Evolutionary conservation across 2,113 vertebrate genomes (phyloP), one percentile per base, ranked within the genome.

Genomic region (Copsychus sechellarum): DNA sequence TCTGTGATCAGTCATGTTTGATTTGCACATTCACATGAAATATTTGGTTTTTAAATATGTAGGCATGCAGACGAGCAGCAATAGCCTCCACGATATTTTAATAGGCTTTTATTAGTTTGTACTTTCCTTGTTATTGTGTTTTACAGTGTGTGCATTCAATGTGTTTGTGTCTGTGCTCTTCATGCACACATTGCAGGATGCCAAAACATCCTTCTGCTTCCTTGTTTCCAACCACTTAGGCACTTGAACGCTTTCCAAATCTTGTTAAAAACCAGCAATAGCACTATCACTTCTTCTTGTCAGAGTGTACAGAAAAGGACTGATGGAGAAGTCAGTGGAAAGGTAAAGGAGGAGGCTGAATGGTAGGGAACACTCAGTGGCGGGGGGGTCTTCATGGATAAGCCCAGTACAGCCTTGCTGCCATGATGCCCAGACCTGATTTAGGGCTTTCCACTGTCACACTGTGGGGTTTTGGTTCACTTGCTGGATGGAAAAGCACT

Each of bases 41-140:
- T 96, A 91, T 79, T 80, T 96, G 76, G 28, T 92, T 67, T 81
- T 94, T 78, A 96, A 93, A 76, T 67, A 79, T 3, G 3, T 17
- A 71, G 85, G 58, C 73, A 43, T 12, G 77, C 54, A 51, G 17
- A 5, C 25, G 4, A 95, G 88, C 48, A 92, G 24, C 66, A 50
- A 72, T 38, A 93, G 85, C 6, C 6, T 92, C 89, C 85, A 65
- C 28, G 14, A 93, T 88, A 81, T 95, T 96, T 96, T 95, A 81
- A n/a, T 88, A 62, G 67, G 67, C 76, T 91, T 95, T 97, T 96
- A 86, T 97, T 92, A 94, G 94, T 95, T 95, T 57, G 50, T 89
- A 93, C 67, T 92, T 47, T 85, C 82, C 92, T 77, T 95, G 90
- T 73, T 96, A 91, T 97, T 88, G 91, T 83, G 95, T 73, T 96